phyloP scores from a whole-genome alignment of 2,113 vertebrate species.

The Zonotrichia leucophrys region DNA sequence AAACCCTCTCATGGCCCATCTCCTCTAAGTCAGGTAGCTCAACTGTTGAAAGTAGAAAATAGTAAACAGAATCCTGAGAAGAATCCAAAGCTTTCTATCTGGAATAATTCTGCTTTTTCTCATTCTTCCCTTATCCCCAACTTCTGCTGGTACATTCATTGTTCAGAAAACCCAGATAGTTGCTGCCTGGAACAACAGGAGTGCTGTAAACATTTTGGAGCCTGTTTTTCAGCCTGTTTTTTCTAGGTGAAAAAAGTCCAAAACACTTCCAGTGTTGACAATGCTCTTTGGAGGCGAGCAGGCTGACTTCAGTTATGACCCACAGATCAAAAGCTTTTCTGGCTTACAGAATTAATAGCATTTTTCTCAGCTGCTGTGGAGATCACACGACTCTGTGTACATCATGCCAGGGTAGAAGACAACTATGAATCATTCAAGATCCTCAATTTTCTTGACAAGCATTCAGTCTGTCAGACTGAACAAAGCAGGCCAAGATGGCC shows the following conservation, averaged over 20 bases:
- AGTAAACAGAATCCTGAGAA: background rate
- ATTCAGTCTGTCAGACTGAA: background rate
- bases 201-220: background rate
- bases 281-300: background rate
- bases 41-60: background rate
- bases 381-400: background rate
- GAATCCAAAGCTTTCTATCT: background rate
- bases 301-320: background rate
- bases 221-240: background rate
- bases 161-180: background rate
- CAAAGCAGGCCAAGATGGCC: background rate
- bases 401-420: background rate
- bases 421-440: slow-evolving; percentile 21
- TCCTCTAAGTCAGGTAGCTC: background rate
- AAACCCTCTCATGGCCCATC: background rate
- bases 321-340: background rate
- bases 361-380: background rate
- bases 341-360: background rate
- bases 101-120: background rate
- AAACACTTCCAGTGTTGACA: background rate
- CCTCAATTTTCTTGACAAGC: background rate
- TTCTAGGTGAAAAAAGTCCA: background rate
- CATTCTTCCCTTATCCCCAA: background rate
- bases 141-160: background rate
- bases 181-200: background rate